A percentile compares a stretch with the other conserved stretches of the same genome.
Conservation (phyloP, 2,113 vertebrate genomes). For the Cyprinodon tularosa region DNA sequence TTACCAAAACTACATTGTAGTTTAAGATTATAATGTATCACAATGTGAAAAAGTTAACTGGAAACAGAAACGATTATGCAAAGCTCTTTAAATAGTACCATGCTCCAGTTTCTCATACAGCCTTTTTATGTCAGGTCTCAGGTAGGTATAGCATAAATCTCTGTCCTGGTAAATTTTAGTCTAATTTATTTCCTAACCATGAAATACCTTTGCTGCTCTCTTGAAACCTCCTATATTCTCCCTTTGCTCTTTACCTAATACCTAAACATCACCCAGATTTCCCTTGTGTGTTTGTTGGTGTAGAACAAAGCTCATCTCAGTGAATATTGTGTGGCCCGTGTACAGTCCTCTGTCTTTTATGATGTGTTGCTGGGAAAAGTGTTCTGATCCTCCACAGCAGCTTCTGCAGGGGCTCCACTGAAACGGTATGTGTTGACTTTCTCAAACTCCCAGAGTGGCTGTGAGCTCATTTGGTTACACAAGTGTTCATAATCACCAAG, state of each 20-base stretch:
- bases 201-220: slow-evolving; percentile 34
- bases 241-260: slow-evolving; percentile 33
- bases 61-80: too few species aligned
- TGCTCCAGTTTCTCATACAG: slow-evolving; percentile 2
- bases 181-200: slow-evolving; percentile 5
- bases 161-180: neutral
- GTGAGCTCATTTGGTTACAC: slow-evolving; percentile 77
- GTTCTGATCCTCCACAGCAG: slow-evolving; percentile 52
- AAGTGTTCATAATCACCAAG: slow-evolving; percentile 72
- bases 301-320: slow-evolving; percentile 69
- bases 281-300: slow-evolving; percentile 59
- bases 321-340: slow-evolving; percentile 49
- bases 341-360: slow-evolving; percentile 66
- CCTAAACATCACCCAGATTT: slow-evolving; percentile 75
- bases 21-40: neutral
- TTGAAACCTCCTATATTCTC: slow-evolving; percentile 32
- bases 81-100: slow-evolving; percentile 3
- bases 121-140: slow-evolving; percentile 9
- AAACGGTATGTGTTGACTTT: slow-evolving; percentile 63
- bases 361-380: slow-evolving; percentile 65
- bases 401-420: slow-evolving; percentile 48
- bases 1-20: neutral
- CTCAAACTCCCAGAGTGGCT: slow-evolving; percentile 68
- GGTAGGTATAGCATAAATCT: slow-evolving; percentile 1
- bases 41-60: too few species aligned